These are phyloP conservation scores for Peromyscus eremicus DNA, from an alignment of 2,797 vertebrate genomes.

Conservation along the genomic window DNA sequence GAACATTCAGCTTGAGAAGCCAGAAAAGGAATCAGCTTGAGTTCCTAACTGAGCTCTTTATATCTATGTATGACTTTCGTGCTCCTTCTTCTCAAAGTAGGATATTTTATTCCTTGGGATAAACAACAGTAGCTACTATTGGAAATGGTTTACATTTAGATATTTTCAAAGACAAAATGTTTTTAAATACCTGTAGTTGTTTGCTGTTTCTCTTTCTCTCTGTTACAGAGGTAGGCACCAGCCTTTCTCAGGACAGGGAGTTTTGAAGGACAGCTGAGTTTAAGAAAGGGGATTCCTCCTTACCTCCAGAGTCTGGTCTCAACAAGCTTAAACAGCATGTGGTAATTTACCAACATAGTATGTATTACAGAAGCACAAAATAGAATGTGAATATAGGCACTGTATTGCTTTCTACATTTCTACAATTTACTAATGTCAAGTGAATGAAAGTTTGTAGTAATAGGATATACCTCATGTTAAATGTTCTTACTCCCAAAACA, in stretches of 20 bases:
- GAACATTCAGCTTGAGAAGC: not conserved
- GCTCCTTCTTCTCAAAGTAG: not conserved
- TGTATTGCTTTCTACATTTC: not conserved
- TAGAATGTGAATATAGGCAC: not conserved
- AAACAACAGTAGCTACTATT: not conserved
- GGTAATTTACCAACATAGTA: not conserved
- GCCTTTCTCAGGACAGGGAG: not conserved
- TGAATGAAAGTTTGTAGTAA: not conserved
- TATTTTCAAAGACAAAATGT: not conserved
- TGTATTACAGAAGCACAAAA: not conserved
- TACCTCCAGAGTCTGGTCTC: not conserved
- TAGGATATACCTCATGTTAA: not conserved
- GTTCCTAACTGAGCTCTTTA: not conserved
- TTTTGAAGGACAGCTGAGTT: not conserved
- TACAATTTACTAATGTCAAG: not conserved
- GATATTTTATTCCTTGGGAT: not conserved
- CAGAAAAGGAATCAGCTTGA: not conserved
- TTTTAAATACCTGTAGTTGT: not conserved
- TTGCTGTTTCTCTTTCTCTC: not conserved
- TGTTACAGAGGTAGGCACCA: not conserved
- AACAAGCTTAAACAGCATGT: not conserved
- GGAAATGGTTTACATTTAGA: not conserved
- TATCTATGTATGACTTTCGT: not conserved
- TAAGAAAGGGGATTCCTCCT: not conserved
- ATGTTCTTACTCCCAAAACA: not conserved